Evolutionary conservation across 2,113 vertebrate genomes (phyloP), one percentile per base, ranked within the genome.

Genomic region (Hoplias malabaricus): DNA sequence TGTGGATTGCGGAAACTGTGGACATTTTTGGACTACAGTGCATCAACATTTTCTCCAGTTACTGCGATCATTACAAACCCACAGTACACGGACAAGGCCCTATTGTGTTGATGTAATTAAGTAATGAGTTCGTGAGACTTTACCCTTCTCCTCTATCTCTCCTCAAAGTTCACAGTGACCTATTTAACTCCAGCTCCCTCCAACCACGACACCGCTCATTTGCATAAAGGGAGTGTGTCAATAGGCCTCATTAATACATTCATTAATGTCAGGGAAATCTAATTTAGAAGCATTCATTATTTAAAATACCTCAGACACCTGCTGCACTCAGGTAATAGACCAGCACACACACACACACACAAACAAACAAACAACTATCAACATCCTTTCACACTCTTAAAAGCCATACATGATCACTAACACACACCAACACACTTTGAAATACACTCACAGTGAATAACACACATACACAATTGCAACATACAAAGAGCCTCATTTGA

Each of bases 251-350:
- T 87, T 87, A 87, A 87, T 84, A 81, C 82, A 85, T 85, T 77
- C 84, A 87, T 87, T 87, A 87, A 84, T 80, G 82, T 84, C 78
- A 85, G 78, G 73, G 66, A 85, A 85, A 87, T 85, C 82, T 84
- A 65, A 87, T 85, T 87, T 87, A 71, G 76, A 75, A 69, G 75
- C 33, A 69, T 87, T 78, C 84, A 87, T 87, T 82, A 87, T 87
- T 87, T 80, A 87, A 80, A 82, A 78, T 73, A 65, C 65, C 73
- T 63, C 56, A 73, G 69, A 85, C 82, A 84, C 78, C 82, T 83
- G 70, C 82, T 68, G 46, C 43, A 57, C 70, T 78, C 74, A 69
- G 67, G 73, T 81, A 73, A n/a, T n/a, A n/a, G n/a, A n/a, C n/a
- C n/a, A n/a, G n/a, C n/a, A n/a, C n/a, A n/a, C n/a, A n/a, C n/a